Base-by-base conservation (phyloP, 2,888 invertebrate genomes). In the Automeris io region DNA sequence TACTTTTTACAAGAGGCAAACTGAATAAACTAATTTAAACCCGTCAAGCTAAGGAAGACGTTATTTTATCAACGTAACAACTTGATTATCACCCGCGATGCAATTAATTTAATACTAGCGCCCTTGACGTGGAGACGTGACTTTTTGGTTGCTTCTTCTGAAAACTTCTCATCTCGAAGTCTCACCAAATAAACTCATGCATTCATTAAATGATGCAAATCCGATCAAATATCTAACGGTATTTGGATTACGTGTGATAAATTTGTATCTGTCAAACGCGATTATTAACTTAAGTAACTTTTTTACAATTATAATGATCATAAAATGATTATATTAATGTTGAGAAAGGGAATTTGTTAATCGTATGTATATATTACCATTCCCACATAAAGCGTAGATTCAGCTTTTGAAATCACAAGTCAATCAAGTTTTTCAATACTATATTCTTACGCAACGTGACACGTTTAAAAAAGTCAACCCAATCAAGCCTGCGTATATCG, bases 161-260 rank as follows among this genome's bases (percentile, higher is more conserved):
- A 34, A 34, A 22, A 19, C 18, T 18, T 19, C 2, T 19, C 21
- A 38, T 58, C 51, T 50, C 40, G 21, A 43, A 41, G 56, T 52
- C 54, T 54, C 49, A 54, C 45, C 41, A 42, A 52, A 50, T 48
- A 51, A 61, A 53, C 61, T 62, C 62, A 72, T 77, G 61, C 69
- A 75, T 79, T n/a, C 70, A 70, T 65, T 64, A 61, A 54, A 58
- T 72, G 83, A 83, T 85, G 62, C 65, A 79, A 81, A 85, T 78
- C 85, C 80, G 73, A 78, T 80, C 73, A 79, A 73, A 74, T 70
- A 73, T 79, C 82, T 76, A 79, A 83, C 76, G 80, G 77, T 70
- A 66, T 74, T 57, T 57, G 56, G 62, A 66, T 72, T 74, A 65
- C 56, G 42, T 46, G 39, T 61, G 51, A 67, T 70, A 70, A 70